A percentile compares a stretch with the other conserved stretches of the same genome.
phyloP scores from a whole-genome alignment of 2,113 vertebrate species.

The Pseudonaja textilis region DNA sequence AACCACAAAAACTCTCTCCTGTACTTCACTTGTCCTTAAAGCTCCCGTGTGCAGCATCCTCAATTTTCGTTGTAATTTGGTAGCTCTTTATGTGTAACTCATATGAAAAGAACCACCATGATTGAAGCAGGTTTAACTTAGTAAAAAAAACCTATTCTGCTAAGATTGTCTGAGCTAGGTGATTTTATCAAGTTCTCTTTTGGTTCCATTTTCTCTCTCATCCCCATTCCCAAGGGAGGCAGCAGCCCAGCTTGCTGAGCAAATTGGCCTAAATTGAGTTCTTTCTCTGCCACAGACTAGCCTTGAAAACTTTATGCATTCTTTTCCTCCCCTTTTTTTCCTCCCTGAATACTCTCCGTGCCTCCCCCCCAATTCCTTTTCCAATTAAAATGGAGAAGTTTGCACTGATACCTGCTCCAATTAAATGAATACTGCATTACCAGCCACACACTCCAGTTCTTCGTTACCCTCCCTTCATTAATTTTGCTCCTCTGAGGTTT shows the following conservation, averaged over 20 bases:
- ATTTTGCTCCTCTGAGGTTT: constrained; percentile 79
- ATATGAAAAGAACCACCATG: constrained; percentile 97
- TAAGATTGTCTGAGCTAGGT: constrained; percentile 86
- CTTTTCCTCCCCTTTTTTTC: constrained; percentile 78
- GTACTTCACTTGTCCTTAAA: constrained; percentile 75
- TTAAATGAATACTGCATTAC: constrained; percentile 82
- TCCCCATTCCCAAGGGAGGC: constrained; percentile 90
- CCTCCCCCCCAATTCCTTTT: constrained; percentile 66
- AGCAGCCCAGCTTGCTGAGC: constrained; percentile 92
- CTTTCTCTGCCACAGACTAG: constrained; percentile 91
- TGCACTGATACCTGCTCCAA: constrained; percentile 82
- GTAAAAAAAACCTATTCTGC: constrained; percentile 92
- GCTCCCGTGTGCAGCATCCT: constrained; percentile 69
- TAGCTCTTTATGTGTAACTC: constrained; percentile 96
- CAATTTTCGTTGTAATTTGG: constrained; percentile 84
- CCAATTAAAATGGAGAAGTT: constrained; percentile 84
- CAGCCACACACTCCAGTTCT: constrained; percentile 73
- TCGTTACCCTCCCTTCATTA: constrained; percentile 88
- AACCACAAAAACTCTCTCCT: constrained; percentile 26
- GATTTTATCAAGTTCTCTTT: constrained; percentile 97
- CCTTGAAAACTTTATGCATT: constrained; percentile 90
- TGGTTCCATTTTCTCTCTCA: constrained; percentile 96
- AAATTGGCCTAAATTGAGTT: constrained; percentile 99
- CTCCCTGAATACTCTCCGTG: constrained; percentile 71
- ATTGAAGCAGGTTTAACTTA: constrained; percentile 97